Base-by-base conservation (phyloP, 2,888 invertebrate species). In the Merodon equestris region DNA sequence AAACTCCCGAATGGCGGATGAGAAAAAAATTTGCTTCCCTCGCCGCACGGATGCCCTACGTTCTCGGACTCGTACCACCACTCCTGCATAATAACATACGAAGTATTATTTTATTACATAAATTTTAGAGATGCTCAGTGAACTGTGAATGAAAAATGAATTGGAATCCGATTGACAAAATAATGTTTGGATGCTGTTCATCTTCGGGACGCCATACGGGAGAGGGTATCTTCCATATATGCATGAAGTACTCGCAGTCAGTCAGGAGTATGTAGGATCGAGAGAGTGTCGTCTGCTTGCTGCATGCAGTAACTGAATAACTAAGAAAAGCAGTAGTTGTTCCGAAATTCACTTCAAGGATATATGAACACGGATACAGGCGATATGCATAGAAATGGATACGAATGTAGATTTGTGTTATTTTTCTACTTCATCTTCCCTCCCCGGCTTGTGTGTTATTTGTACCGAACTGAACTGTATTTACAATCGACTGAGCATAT, bases 81-180 rank as follows among this genome's bases (percentile, higher is more conserved):
- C 27, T 27, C 40, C 48, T 48, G 54, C 58, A 72, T 74, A 74
- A 74, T 74, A 79, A 79, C 79, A 79, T 68, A 74, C 79, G 70
- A 74, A 74, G 74, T 72, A 82, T 83, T 82, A 83, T 83, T 84
- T 84, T 84, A 83, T 83, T 83, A 81, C 81, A 70, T 72, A 81
- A 60, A 81, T 81, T 81, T 82, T 81, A 82, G 82, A 82, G 83
- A 82, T 82, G 83, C 74, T 82, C 85, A 86, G 82, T 85, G 85
- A 86, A 84, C 85, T 85, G 85, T 86, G 84, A 86, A 86, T 86
- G 86, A 87, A 86, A 87, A 86, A 88, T 87, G 87, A 86, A 87
- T 87, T 86, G 86, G 84, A 86, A 84, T 83, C 84, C 86, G 85
- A 86, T 84, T 87, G 86, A 86, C 86, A 85, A 84, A 85, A 86